A percentile compares a stretch with the other conserved stretches of the same genome.
Evolutionary conservation across 2,888 invertebrate genomes (phyloP).

Genomic region (Plusia festucae): DNA sequence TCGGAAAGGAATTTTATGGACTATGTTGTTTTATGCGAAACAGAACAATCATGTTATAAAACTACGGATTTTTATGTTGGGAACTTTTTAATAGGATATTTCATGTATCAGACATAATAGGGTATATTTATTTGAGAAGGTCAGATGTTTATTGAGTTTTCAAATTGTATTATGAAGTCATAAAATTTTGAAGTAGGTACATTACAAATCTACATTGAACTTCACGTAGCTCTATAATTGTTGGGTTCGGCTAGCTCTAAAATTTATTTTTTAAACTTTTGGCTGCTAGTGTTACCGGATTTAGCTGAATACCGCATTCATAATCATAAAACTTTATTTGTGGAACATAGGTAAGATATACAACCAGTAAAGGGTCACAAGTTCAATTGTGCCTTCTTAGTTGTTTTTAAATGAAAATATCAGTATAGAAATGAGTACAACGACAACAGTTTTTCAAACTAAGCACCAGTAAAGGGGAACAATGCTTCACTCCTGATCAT

Average conservation of each 20-base stretch:
- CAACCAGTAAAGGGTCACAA: too few relatives aligned
- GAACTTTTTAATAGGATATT: constrained; percentile 9
- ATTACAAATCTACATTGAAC: too few relatives aligned
- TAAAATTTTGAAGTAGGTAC: too few relatives aligned
- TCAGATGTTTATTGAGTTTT: not conserved
- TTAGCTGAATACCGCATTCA: too few relatives aligned
- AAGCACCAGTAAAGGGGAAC: constrained; percentile 24
- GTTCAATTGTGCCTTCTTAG: not conserved
- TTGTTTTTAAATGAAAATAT: not conserved
- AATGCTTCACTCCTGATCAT: constrained; percentile 52
- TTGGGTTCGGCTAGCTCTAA: too few relatives aligned
- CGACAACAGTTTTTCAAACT: constrained; percentile 11
- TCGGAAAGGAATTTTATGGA: constrained; percentile 66
- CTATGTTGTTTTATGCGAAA: constrained; percentile 55
- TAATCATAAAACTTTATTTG: too few relatives aligned
- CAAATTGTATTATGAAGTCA: not conserved
- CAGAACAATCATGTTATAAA: constrained; percentile 29
- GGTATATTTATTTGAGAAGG: too few relatives aligned
- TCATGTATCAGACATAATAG: too few relatives aligned
- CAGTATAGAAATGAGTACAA: not conserved
- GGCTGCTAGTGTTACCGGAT: too few relatives aligned
- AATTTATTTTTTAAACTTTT: not conserved
- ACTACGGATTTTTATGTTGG: constrained; percentile 12
- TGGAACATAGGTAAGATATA: too few relatives aligned
- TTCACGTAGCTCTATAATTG: too few relatives aligned